Evolutionary conservation across 2,888 invertebrate species (phyloP).

Genomic region (Troides helena): DNA sequence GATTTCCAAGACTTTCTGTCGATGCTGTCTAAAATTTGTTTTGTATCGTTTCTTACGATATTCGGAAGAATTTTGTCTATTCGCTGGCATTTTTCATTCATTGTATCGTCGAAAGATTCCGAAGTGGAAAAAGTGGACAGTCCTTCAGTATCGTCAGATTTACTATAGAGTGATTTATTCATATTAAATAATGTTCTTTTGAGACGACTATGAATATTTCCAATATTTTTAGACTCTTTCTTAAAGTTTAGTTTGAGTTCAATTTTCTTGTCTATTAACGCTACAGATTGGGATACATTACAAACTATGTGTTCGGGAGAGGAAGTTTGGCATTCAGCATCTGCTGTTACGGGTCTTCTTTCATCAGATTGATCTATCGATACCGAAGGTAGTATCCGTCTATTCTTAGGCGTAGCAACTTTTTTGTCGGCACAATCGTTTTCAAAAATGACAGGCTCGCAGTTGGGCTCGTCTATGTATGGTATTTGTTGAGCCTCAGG

Average conservation of each 20-base stretch:
- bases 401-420: conserved; percentile 64
- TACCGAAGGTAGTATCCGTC: conserved; percentile 68
- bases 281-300: conserved; percentile 32
- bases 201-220: conserved; percentile 59
- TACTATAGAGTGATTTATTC: conserved; percentile 59
- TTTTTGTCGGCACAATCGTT: conserved; percentile 54
- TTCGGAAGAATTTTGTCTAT: conserved; percentile 40
- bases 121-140: conserved; percentile 63
- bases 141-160: conserved; percentile 64
- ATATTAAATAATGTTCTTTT: conserved; percentile 59
- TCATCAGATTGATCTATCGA: conserved; percentile 64
- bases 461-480: conserved; percentile 71
- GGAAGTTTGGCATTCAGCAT: conserved; percentile 67
- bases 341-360: conserved; percentile 56
- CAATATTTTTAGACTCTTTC: conserved; percentile 51
- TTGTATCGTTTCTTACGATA: conserved; percentile 53
- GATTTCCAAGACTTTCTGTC: conserved; percentile 84
- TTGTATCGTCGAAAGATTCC: conserved; percentile 57
- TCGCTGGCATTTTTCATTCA: conserved; percentile 37
- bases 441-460: conserved; percentile 71
- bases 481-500: conserved; percentile 69
- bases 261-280: conserved; percentile 44
- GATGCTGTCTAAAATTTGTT: conserved; percentile 60
- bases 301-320: conserved; percentile 48
- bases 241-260: conserved; percentile 57